Evolutionary conservation across 2,113 vertebrate genomes (phyloP).

Genomic region (Herpetotheres cachinnans): DNA sequence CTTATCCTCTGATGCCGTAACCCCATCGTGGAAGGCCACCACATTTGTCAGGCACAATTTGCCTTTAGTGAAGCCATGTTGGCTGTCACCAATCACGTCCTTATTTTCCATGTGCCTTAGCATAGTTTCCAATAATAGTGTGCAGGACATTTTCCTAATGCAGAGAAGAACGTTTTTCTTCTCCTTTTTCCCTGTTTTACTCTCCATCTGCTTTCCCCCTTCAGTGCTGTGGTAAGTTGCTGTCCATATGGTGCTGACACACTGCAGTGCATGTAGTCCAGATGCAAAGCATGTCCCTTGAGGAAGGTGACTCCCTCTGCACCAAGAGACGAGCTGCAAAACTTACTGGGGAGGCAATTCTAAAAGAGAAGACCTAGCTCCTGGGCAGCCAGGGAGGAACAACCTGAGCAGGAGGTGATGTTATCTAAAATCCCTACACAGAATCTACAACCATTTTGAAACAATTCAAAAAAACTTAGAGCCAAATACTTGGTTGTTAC

Average conservation of each 20-base stretch:
- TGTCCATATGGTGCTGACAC: conserved; percentile 5
- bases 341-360: neutral
- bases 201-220: neutral
- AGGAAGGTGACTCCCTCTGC: neutral
- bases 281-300: neutral
- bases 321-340: neutral
- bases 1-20: too few species aligned
- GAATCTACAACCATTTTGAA: neutral
- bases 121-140: too few species aligned
- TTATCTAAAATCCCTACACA: neutral
- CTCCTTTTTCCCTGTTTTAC: neutral
- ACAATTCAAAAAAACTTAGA: neutral
- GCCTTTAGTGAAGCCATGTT: too few species aligned
- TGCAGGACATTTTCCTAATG: neutral
- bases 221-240: neutral
- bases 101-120: too few species aligned
- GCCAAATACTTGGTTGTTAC: neutral
- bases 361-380: neutral
- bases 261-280: neutral
- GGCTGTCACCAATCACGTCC: too few species aligned
- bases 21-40: too few species aligned
- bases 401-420: neutral
- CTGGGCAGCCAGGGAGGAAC: neutral
- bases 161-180: neutral
- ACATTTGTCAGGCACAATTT: too few species aligned